These are phyloP conservation scores for Apodemia mormo DNA, from an alignment of 2,888 invertebrate genomes.

Conservation along the genomic window DNA sequence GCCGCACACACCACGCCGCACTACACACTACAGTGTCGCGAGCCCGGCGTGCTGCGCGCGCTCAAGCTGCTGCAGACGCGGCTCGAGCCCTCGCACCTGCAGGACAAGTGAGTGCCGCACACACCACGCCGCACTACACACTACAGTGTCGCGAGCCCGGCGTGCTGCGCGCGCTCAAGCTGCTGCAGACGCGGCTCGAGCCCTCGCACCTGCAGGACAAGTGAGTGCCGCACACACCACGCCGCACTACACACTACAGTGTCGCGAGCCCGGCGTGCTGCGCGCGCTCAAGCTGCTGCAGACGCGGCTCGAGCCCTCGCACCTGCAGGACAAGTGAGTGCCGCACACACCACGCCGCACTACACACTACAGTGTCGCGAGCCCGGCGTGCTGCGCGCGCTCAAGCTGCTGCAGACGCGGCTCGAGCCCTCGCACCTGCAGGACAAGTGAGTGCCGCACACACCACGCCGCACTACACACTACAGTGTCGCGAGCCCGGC, in stretches of 20 bases:
- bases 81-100: conserved; percentile 75
- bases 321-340: conserved; percentile 86
- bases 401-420: conserved; percentile 85
- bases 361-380: too few species aligned
- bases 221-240: conserved; percentile 60
- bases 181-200: conserved; percentile 80
- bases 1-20: neutral
- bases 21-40: conserved; percentile 46
- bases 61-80: conserved; percentile 85
- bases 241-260: too few species aligned
- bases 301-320: conserved; percentile 65
- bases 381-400: conserved; percentile 88
- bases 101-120: conserved; percentile 83
- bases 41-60: conserved; percentile 91
- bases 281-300: conserved; percentile 88
- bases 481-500: conserved; percentile 66
- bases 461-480: neutral
- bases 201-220: conserved; percentile 84
- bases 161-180: conserved; percentile 89
- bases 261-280: conserved; percentile 87
- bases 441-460: conserved; percentile 82
- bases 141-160: conserved; percentile 66
- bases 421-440: conserved; percentile 78
- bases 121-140: neutral
- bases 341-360: too few species aligned